Percentiles rank a stretch among this genome's conserved stretches.
Evolutionary conservation across 1,140 invertebrate genomes (phyloP).

Genomic region (Caenorhabditis tropicalis): DNA sequence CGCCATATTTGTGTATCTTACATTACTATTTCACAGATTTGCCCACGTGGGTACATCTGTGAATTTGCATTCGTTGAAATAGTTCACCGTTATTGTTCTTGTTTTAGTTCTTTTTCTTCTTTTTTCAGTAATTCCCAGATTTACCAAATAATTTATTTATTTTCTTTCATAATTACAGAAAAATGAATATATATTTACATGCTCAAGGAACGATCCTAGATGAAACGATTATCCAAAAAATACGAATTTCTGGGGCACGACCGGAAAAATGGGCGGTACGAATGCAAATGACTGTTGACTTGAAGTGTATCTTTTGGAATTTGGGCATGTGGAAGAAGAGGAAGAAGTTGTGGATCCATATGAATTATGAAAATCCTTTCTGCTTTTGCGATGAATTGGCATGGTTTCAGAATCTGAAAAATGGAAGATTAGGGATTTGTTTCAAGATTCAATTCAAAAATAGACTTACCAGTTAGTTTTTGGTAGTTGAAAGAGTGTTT

Average conservation of each 20-base stretch:
- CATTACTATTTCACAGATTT: too few species aligned
- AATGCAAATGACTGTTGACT: conserved; percentile 26
- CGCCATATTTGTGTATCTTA: too few species aligned
- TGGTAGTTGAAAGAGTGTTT: conserved; percentile 13
- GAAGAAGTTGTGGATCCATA: background rate
- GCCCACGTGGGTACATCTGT: too few species aligned
- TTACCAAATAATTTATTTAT: conserved; percentile 4
- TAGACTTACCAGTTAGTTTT: background rate
- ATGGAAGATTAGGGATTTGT: too few species aligned
- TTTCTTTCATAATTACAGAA: conserved; percentile 19
- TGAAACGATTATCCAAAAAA: conserved; percentile 1
- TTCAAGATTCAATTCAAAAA: background rate
- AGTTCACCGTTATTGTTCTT: too few species aligned
- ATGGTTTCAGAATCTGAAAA: conserved; percentile 12
- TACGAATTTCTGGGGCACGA: conserved; percentile 22
- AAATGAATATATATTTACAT: conserved; percentile 6
- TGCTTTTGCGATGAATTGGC: background rate
- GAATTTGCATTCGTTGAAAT: too few species aligned
- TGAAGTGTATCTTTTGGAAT: background rate
- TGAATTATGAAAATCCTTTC: background rate
- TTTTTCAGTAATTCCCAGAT: too few species aligned
- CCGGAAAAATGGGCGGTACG: background rate
- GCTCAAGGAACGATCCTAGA: conserved; percentile 11
- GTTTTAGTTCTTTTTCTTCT: too few species aligned
- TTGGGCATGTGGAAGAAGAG: background rate